Base-by-base conservation (phyloP, 2,797 vertebrate genomes). In the Sebastes cheni region DNA sequence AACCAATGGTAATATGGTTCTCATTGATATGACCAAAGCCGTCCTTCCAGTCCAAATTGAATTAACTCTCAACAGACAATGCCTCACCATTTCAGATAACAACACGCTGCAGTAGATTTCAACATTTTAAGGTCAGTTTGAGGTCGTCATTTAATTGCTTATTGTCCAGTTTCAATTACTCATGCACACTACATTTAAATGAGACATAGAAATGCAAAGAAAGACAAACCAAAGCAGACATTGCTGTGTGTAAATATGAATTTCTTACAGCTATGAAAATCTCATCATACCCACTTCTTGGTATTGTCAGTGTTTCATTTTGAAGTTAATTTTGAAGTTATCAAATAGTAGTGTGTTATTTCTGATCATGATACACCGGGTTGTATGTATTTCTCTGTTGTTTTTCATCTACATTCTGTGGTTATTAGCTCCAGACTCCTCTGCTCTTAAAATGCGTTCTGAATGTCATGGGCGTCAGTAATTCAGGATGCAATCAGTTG, bases 401-500 rank as follows among this genome's bases (percentile, higher is more conserved):
- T 69, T 73, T 83, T 81, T 52, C 22, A 79, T 80, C 80, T 69
- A 14, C 65, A 72, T 75, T 84, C 54, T 54, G 5, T 75, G 66
- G 25, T 78, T 68, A 82, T 83, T 65, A 71, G 30, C 66, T 27
- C 8, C 46, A n/a, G 66, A 74, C 50, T 82, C 72, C 54, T 79
- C 58, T 67, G 80, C 50, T 79, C 55, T 68, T 76, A 77, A 75
- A 81, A 65, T 72, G 42, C 30, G 23, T 52, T 82, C 61, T 77
- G 55, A 88, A 86, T 84, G 82, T 81, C 85, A 86, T 32, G n/a
- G 71, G 67, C 36, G 68, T 85, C 61, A 89, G 66, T 80, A 36
- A 79, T 72, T 85, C 36, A 70, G 36, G 65, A 80, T 72, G 77
- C 86, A 84, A 77, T 83, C 80, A 80, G 77, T 77, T 76, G 74